Evolutionary conservation across 2,113 vertebrate genomes (phyloP), one percentile per base, ranked within the genome.

Genomic region (Spermophilus dauricus): DNA sequence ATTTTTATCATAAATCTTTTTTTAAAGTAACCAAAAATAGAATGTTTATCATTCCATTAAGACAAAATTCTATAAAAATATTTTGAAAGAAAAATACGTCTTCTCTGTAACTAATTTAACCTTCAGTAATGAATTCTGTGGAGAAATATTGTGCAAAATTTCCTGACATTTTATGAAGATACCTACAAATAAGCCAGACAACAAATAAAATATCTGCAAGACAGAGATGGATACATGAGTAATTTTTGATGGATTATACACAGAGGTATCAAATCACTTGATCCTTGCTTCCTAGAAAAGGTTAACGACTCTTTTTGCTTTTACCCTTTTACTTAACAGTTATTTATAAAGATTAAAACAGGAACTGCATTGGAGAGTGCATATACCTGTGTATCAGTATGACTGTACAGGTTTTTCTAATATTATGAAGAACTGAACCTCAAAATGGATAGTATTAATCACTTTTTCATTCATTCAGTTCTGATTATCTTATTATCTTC

Each of bases 211-310:
- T 97, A 93, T 95, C 26, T 96, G 81, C 92, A 95, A 98, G 95
- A 96, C 93, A 98, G 48, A 95, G 97, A 98, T 83, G 58, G 75
- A 96, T 97, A 95, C 87, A 58, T 91, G 91, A 85, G 83, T 96
- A 45, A 98, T 98, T 97, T 97, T 98, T 98, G 98, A 98, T 98
- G 96, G 97, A 98, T 99, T 98, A 63, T 98, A 98, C 56, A 97
- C 97, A 87, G 65, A 98, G 86, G 98, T 91, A 98, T 97, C 97
- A 97, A 72, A 93, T 97, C 94, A 97, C 87, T 98, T 98, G 96
- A 96, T 98, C 90, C 85, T 97, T 98, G 72, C 82, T 98, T 98
- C 96, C 94, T 98, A 95, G 97, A 85, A 98, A 99, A 98, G 98
- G 98, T 98, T 98, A 98, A 98, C 98, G 98, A 96, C 20, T 98